These are phyloP conservation scores for Griposia aprilina DNA, from an alignment of 2,888 invertebrate species.

Conservation along the genomic window DNA sequence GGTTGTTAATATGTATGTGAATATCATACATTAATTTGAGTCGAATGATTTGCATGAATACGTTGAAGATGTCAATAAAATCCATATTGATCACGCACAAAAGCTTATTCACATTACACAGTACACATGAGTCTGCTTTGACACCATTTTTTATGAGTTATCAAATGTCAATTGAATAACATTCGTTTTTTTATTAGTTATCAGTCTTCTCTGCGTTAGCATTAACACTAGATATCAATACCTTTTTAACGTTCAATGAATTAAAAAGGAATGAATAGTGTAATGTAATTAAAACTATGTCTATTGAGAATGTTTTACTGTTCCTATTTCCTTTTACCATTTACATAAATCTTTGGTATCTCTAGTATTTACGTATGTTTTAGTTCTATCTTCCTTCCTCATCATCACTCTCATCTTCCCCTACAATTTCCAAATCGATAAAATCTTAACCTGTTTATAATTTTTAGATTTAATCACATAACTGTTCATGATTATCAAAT, in stretches of 20 bases:
- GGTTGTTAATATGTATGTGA: slow-evolving; percentile 32
- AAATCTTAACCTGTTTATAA: not conserved
- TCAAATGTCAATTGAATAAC: slow-evolving; percentile 16
- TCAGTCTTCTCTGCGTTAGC: slow-evolving; percentile 8
- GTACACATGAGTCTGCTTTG: not conserved
- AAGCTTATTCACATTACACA: not conserved
- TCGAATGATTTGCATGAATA: not conserved
- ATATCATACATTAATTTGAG: slow-evolving; percentile 2
- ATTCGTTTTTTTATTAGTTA: slow-evolving; percentile 20
- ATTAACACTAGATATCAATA: slow-evolving; percentile 31
- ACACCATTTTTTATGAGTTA: slow-evolving; percentile 4
- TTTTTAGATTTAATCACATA: not conserved
- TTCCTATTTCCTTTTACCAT: slow-evolving; percentile 16
- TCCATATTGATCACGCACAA: not conserved
- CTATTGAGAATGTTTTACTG: slow-evolving; percentile 13
- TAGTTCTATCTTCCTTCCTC: not conserved
- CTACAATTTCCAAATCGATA: not conserved
- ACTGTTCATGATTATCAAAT: slow-evolving; percentile 30
- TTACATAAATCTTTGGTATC: slow-evolving; percentile 1
- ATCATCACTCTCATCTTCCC: not conserved
- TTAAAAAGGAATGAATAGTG: slow-evolving; percentile 20
- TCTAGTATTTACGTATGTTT: not conserved
- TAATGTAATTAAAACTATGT: slow-evolving; percentile 19
- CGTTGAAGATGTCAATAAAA: not conserved
- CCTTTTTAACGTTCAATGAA: slow-evolving; percentile 31